phyloP scores from a whole-genome alignment of 2,113 vertebrate genomes.

The Sula dactylatra region DNA sequence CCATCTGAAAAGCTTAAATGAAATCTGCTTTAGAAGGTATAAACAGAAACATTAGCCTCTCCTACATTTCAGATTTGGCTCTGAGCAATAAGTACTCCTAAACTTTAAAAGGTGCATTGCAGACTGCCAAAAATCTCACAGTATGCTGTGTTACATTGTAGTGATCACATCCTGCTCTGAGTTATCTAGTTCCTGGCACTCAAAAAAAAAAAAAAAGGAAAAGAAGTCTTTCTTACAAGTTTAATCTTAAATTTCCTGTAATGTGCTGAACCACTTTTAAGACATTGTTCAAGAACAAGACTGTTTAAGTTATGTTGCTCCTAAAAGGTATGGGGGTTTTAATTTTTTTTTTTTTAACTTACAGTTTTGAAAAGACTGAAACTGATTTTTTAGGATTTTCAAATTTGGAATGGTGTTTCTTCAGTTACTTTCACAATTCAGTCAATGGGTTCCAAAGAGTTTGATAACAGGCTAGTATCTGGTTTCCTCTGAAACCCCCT shows the following conservation, averaged over 20 bases:
- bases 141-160: not conserved
- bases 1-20: not conserved
- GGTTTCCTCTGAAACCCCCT: not conserved
- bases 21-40: not conserved
- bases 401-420: not conserved
- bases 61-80: not conserved
- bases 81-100: not conserved
- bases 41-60: not conserved
- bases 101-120: not conserved
- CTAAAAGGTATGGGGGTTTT: no score
- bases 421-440: not conserved
- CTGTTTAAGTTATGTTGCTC: not conserved
- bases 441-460: not conserved
- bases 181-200: not conserved
- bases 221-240: not conserved
- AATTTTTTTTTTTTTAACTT: not conserved
- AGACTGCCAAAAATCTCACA: not conserved
- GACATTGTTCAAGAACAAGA: not conserved
- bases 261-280: not conserved
- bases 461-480: not conserved
- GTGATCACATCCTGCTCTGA: not conserved
- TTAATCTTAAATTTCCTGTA: not conserved
- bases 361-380: not conserved
- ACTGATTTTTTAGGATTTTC: not conserved
- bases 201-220: not conserved